Evolutionary conservation across 2,888 invertebrate genomes (phyloP), one percentile per base, ranked within the genome.

Genomic region (Apoda limacodes): DNA sequence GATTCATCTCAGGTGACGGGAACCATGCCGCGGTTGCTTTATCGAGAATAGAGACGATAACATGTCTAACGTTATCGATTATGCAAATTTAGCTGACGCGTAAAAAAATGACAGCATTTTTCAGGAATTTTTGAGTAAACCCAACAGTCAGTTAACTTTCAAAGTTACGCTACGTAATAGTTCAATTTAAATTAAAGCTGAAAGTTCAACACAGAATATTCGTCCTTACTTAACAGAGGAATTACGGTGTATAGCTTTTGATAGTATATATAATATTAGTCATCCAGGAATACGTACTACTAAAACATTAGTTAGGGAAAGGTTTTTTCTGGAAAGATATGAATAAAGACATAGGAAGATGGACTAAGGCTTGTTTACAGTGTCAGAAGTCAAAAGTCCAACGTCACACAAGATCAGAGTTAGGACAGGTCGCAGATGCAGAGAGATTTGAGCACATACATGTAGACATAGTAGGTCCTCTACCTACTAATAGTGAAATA

Each of bases 401-500:
- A 7, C 29, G 43, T 3, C 45, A 39, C 11, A 42, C 35, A 6
- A 25, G 25, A n/a, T 29, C 39, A n/a, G 29, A 22, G 3, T 12
- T 40, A 22, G 39, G 39, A 3, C 12, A 20, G 7, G 39, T 45
- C 25, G 22, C 23, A 3, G 6, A 11, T 9, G 20, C 21, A 3
- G 29, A 32, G 1, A 32, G 47, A 3, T 47, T 46, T 12, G 28
- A 38, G 13, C n/a, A n/a, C n/a, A n/a, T n/a, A n/a, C n/a, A n/a
- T n/a, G n/a, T n/a, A n/a, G n/a, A n/a, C n/a, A n/a, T 48, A 4
- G 39, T 49, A 4, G 49, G 47, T 4, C 50, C 42, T 1, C 21
- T 51, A 13, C 42, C 43, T 1, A 43, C 25, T 5, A 28, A n/a
- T n/a, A n/a, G n/a, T n/a, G n/a, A n/a, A n/a, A n/a, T n/a, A n/a